A percentile compares a stretch with the other conserved stretches of the same genome.
Evolutionary conservation across 2,113 vertebrate species (phyloP).

Genomic region (Neoarius graeffei): DNA sequence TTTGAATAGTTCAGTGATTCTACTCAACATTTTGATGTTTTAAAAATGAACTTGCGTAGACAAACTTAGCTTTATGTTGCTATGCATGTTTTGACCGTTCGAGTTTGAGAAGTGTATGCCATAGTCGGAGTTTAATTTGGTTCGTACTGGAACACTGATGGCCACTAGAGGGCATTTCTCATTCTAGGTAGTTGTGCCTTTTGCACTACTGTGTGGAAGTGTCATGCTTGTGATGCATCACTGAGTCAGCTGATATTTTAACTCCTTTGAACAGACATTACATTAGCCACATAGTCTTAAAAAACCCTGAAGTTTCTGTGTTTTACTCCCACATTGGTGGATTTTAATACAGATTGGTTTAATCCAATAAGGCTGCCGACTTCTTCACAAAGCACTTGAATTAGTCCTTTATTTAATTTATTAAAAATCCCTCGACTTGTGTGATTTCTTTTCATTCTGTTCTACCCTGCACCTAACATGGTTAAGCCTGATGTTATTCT

Average conservation of each 20-base stretch:
- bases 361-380: not conserved
- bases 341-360: not conserved
- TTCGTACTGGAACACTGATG: not conserved
- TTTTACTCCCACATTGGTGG: too few relatives aligned
- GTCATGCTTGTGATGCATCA: not conserved
- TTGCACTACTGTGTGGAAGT: not conserved
- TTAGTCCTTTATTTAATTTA: not conserved
- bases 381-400: not conserved
- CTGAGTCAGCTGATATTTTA: not conserved
- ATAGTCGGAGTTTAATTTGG: too few relatives aligned
- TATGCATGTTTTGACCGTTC: not conserved
- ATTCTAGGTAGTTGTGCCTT: not conserved
- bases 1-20: too few relatives aligned
- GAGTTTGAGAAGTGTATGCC: not conserved
- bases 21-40: too few relatives aligned
- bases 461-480: not conserved
- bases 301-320: not conserved
- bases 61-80: not conserved
- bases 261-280: not conserved
- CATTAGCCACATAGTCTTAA: not conserved
- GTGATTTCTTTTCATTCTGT: not conserved
- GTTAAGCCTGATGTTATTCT: not conserved
- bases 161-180: constrained; percentile 22
- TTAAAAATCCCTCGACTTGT: not conserved
- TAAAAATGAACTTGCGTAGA: too few relatives aligned